Evolutionary conservation across 2,888 invertebrate genomes (phyloP), one percentile per base, ranked within the genome.

Genomic region (Cactoblastis cactorum): DNA sequence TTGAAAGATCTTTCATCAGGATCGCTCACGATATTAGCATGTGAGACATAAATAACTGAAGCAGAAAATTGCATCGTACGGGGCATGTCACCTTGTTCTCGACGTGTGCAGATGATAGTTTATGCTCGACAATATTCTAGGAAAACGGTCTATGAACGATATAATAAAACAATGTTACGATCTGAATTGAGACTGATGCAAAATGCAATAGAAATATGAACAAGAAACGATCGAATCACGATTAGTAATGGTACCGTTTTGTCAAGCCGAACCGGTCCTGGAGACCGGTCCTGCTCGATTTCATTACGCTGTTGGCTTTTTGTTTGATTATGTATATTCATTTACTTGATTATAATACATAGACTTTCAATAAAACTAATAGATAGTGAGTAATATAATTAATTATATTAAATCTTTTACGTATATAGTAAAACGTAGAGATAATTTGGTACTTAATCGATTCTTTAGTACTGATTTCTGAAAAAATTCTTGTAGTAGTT

Each of bases 201-300:
- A 52, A 57, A 61, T 49, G 55, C 50, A 55, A 54, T 45, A n/a
- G n/a, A n/a, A 57, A 55, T 53, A 56, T 53, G 59, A 57, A 58
- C 59, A 65, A 67, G 65, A 67, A 69, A 67, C 56, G 61, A 50
- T 38, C 45, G 60, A 65, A 72, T 73, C 69, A 71, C 71, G 72
- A 69, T 56, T 66, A 52, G 63, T 62, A 59, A 64, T 60, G 62
- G 70, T 77, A 72, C 74, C 69, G 75, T 75, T 77, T 69, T 72
- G 69, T 74, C 62, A 74, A 68, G 63, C 37, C 28, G 14, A 12
- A 19, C 15, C 35, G 24, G 22, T 34, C 14, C 11, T 24, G 4
- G 15, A 37, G 37, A 37, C 19, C 37, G 17, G 37, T 24, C 37
- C 37, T 38, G 47, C 37, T 28, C n/a, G 17, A 14, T 24, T 37